Evolutionary conservation across 2,113 vertebrate species (phyloP), one percentile per base, ranked within the genome.

Genomic region (Lepisosteus osseus): DNA sequence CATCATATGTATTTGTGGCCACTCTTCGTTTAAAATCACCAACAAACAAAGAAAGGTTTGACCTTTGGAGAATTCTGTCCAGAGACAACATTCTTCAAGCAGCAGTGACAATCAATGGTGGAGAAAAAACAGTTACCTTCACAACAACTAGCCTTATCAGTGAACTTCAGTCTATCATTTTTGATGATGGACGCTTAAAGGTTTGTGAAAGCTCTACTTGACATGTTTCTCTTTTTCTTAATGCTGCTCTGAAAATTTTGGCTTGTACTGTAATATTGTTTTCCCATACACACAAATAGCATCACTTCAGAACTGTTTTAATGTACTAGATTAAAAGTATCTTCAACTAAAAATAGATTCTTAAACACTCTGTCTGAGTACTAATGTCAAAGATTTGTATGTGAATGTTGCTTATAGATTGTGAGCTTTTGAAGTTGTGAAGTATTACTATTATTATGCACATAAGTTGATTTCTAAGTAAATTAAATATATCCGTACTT

Each of bases 1-100:
- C 90, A 3, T 92, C 92, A 0, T 93, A 93, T 11, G 92, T 92
- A 8, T 93, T 93, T 71, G 90, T 93, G 45, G 83, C 90, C 65
- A 93, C 92, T 0, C 1, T 93, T 61, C 87, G 91, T 9, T 75
- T 93, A 47, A 88, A 82, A 65, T 85, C 82, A 8, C 43, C 82
- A 0, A 69, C 85, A 0, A 77, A 74, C 45, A 75, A 70, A 40
- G 59, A 86, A 65, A 81, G 68, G 65, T 83, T 90, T 78, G 91
- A 93, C 78, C 83, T 93, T 29, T 92, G 90, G 91, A 86, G 91
- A 73, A 81, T 92, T 55, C 14, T 87, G 17, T 91, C 91, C 14
- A 93, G 88, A 76, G 80, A 88, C 17, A 82, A 80, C 54, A 72
- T 79, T 63, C 77, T 88, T 44, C 91, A 93, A 76, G 90, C 75